Evolutionary conservation across 2,888 invertebrate species (phyloP).

Genomic region (Tetramorium bicarinatum): DNA sequence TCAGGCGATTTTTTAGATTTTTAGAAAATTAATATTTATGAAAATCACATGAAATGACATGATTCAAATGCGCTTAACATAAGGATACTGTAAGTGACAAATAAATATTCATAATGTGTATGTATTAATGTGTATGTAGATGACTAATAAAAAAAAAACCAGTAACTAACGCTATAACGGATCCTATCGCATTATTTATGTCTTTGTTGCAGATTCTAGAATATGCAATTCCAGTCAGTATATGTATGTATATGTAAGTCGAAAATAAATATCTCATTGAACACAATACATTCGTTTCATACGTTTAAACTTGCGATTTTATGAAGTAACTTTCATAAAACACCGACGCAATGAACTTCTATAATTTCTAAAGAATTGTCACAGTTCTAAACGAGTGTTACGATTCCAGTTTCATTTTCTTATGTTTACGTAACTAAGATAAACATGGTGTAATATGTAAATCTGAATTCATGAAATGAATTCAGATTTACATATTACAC

Average conservation of each 20-base stretch:
- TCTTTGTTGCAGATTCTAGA: conserved; percentile 49
- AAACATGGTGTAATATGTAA: conserved; percentile 17
- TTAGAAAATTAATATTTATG: conserved; percentile 47
- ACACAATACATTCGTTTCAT: conserved; percentile 42
- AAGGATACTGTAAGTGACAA: conserved; percentile 72
- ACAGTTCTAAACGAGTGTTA: conserved; percentile 2
- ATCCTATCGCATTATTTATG: conserved; percentile 55
- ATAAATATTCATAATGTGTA: conserved; percentile 66
- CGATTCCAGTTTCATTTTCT: neutral
- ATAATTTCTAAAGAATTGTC: conserved; percentile 4
- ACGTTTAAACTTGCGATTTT: conserved; percentile 30
- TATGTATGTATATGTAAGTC: conserved; percentile 13
- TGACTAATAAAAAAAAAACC: conserved; percentile 67
- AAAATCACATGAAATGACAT: conserved; percentile 50
- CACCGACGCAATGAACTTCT: neutral
- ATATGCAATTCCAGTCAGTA: conserved; percentile 42
- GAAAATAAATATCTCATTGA: conserved; percentile 43
- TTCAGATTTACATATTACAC: too few relatives aligned
- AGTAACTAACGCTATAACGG: conserved; percentile 57
- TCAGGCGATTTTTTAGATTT: conserved; percentile 34
- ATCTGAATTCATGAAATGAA: conserved; percentile 40
- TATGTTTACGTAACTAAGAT: conserved; percentile 31
- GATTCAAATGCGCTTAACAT: conserved; percentile 69
- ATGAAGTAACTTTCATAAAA: neutral
- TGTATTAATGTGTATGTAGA: conserved; percentile 55